Evolutionary conservation across 2,888 invertebrate genomes (phyloP), one percentile per base, ranked within the genome.

Genomic region (Orthosia gracilis): DNA sequence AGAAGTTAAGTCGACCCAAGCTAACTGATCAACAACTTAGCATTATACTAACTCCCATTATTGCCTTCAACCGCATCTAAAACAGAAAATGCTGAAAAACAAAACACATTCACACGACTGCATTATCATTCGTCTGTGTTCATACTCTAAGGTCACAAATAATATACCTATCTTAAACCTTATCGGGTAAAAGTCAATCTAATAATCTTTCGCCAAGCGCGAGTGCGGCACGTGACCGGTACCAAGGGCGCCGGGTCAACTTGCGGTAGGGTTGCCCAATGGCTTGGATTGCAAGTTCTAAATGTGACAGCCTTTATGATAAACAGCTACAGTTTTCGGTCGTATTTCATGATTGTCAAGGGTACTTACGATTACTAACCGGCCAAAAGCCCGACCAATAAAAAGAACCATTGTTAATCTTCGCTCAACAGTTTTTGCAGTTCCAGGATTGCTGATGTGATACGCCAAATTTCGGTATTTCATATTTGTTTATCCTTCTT

Each of bases 181-280:
- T 72, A 66, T 78, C 71, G 73, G 68, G 86, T 85, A 87, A 88
- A 85, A 88, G 89, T 80, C 69, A 78, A 80, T 88, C 80, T 89
- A 83, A 82, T 80, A 68, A 80, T 80, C 76, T 85, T 81, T 85
- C 82, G 79, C 72, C 73, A 68, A 52, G 54, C 77, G 70, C 69
- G 66, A 73, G 68, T 31, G 65, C 66, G 70, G 78, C 75, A 84
- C 89, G 89, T 90, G 90, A 88, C 89, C 86, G 74, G 87, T 55
- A 74, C 76, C 89, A 89, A 89, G 89, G 89, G 87, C 89, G 83
- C 65, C 89, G 73, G 89, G 88, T 89, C 90, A 89, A 80, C 85
- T 80, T 31, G 58, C 45, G 21, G 40, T 82, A 84, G 89, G 89
- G 89, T 80, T 90, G 84, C 76, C 82, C 57, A 81, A 74, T 47